Percentiles rank a stretch among this genome's conserved stretches.
Evolutionary conservation across 37 sponge, comb jelly and placozoan species (phyloP).

Genomic region (Agelas oroides): DNA sequence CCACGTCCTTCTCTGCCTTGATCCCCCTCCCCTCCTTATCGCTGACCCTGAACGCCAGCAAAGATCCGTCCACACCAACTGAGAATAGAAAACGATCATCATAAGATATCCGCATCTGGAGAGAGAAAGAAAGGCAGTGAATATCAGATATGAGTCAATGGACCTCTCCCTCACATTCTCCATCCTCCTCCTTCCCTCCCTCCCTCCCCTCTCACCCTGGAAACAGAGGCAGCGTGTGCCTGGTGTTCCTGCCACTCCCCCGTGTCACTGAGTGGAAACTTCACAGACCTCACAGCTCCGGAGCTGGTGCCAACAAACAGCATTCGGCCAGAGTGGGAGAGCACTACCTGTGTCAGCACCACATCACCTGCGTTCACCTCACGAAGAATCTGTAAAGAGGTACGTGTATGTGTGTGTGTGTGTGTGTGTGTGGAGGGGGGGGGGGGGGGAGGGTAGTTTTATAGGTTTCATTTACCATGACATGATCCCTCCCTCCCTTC

Average conservation of each 20-base stretch:
- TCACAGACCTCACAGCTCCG: constrained; percentile 86
- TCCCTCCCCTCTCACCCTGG: constrained; percentile 74
- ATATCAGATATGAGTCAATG: background rate
- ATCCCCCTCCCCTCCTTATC: constrained; percentile 93
- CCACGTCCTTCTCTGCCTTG: constrained; percentile 85
- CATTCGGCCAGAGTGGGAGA: constrained; percentile 94
- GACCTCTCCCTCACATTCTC: background rate
- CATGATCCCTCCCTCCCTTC: too few relatives aligned
- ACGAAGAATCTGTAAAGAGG: constrained; percentile 56
- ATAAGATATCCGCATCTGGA: constrained; percentile 85
- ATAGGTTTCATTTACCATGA: too few relatives aligned
- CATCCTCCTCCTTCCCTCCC: background rate
- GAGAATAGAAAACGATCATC: constrained; percentile 94
- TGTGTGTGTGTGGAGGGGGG: background rate
- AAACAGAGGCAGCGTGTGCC: constrained; percentile 79
- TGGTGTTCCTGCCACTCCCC: constrained; percentile 91
- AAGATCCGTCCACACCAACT: constrained; percentile 88
- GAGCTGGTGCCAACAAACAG: constrained; percentile 89
- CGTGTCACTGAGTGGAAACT: constrained; percentile 89
- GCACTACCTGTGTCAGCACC: constrained; percentile 83
- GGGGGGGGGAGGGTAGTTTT: background rate
- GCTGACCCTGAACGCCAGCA: constrained; percentile 82
- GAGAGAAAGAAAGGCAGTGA: background rate
- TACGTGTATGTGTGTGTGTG: background rate
- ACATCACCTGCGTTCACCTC: constrained; percentile 80